A percentile compares a stretch with the other conserved stretches of the same genome.
Conservation (phyloP, 2,797 vertebrate species). For the Gymnopithys bicolor region DNA sequence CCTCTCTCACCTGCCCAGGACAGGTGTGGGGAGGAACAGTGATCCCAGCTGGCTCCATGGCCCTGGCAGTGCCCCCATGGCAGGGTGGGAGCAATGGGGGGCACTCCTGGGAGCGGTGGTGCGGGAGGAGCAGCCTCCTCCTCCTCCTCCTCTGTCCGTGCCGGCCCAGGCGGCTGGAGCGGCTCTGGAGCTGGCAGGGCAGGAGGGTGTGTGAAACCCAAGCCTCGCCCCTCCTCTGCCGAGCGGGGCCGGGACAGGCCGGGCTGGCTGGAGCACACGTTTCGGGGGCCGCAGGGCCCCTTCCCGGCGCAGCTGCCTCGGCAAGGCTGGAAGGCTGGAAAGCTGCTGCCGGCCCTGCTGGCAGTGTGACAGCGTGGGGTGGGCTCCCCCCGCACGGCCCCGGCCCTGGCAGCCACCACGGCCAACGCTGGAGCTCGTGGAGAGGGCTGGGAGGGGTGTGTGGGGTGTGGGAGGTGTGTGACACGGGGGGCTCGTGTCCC, state of each 20-base stretch:
- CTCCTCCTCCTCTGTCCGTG: not conserved
- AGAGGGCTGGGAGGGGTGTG: not conserved
- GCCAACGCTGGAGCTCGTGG: slow-evolving; percentile 42
- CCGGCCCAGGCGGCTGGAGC: not conserved
- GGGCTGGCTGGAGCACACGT: not conserved
- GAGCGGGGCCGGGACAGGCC: not conserved
- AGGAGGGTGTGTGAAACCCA: slow-evolving; percentile 5
- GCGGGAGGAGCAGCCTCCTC: not conserved
- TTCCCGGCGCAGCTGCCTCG: slow-evolving; percentile 40
- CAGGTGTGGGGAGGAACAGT: not conserved
- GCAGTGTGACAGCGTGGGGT: not conserved
- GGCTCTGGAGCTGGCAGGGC: not conserved
- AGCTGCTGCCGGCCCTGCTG: not conserved
- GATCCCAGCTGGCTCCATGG: not conserved
- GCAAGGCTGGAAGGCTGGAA: not conserved
- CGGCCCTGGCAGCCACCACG: slow-evolving; percentile 33
- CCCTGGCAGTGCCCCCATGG: not conserved
- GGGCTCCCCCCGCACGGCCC: not conserved
- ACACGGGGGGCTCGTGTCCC: fast-evolving
- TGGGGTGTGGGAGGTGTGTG: not conserved
- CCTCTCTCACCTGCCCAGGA: not conserved
- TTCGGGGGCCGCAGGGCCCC: slow-evolving; percentile 46
- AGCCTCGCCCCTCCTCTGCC: slow-evolving; percentile 5
- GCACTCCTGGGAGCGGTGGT: fast-evolving
- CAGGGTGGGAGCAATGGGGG: not conserved